phyloP scores from a whole-genome alignment of 2,113 vertebrate genomes.

The Rattus rattus region DNA sequence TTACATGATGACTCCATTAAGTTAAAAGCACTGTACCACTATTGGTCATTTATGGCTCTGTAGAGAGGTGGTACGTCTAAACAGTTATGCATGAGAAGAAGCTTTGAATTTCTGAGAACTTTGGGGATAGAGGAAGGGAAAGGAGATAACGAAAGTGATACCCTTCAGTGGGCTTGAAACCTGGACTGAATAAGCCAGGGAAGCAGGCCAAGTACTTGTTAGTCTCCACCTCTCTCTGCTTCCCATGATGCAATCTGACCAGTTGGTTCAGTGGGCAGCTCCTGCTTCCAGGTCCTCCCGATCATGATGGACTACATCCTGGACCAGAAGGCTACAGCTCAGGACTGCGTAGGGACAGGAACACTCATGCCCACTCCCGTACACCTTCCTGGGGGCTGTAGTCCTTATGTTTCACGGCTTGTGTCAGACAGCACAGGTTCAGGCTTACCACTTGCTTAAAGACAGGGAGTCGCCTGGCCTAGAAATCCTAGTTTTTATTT shows the following conservation, averaged over 20 bases:
- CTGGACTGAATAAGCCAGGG: not conserved
- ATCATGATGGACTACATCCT: not conserved
- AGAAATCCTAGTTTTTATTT: constrained; percentile 4
- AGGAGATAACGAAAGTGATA: not conserved
- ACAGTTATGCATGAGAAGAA: not conserved
- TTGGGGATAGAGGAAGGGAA: not conserved
- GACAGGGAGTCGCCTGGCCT: not conserved
- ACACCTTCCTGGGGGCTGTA: not conserved
- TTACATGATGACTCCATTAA: not conserved
- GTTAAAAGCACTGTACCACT: constrained; percentile 6
- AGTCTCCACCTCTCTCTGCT: not conserved
- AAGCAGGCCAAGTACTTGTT: not conserved
- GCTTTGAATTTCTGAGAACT: not conserved
- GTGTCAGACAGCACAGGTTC: not conserved
- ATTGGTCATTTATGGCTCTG: not conserved
- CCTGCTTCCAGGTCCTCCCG: not conserved
- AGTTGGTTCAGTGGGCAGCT: not conserved
- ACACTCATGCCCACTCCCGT: not conserved
- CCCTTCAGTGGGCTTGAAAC: not conserved
- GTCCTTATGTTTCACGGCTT: not conserved
- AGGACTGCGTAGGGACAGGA: no score
- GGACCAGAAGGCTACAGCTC: not conserved
- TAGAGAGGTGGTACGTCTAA: not conserved
- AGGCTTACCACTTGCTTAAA: not conserved
- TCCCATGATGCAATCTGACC: not conserved